A percentile compares a stretch with the other conserved stretches of the same genome.
Evolutionary conservation across 1,140 invertebrate genomes (phyloP).

Genomic region (Orius insidiosus): DNA sequence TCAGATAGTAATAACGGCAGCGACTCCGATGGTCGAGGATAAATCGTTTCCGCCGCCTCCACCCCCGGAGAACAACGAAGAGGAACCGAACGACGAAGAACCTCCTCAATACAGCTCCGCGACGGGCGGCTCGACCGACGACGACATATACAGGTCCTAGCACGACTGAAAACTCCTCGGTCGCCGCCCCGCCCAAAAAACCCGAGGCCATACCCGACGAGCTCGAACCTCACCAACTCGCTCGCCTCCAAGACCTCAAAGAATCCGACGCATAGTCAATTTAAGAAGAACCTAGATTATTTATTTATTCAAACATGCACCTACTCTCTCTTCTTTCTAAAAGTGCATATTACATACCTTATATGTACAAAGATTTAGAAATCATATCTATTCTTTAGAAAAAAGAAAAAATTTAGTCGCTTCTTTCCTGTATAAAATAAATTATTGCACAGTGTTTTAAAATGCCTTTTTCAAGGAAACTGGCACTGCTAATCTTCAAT

Average conservation of each 20-base stretch:
- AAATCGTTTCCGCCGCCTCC: conserved; percentile 43
- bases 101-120: conserved; percentile 13
- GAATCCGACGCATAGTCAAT: conserved; percentile 59
- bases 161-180: conserved; percentile 39
- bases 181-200: conserved; percentile 12
- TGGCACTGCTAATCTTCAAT: too few species aligned
- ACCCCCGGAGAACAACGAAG: conserved; percentile 18
- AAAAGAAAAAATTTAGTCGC: too few species aligned
- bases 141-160: conserved; percentile 38
- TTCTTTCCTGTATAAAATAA: too few species aligned
- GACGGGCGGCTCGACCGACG: conserved; percentile 31
- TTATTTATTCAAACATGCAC: too few species aligned
- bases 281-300: too few species aligned
- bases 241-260: conserved; percentile 64
- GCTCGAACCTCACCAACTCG: conserved; percentile 64
- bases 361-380: too few species aligned
- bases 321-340: too few species aligned
- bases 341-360: too few species aligned
- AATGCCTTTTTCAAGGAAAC: too few species aligned
- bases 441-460: too few species aligned
- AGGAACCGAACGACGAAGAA: conserved; percentile 12
- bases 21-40: conserved; percentile 72
- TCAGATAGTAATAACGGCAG: conserved; percentile 73
- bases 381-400: too few species aligned
- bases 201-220: conserved; percentile 57